phyloP scores from a whole-genome alignment of 2,888 invertebrate genomes.

The Byasa hedistus region DNA sequence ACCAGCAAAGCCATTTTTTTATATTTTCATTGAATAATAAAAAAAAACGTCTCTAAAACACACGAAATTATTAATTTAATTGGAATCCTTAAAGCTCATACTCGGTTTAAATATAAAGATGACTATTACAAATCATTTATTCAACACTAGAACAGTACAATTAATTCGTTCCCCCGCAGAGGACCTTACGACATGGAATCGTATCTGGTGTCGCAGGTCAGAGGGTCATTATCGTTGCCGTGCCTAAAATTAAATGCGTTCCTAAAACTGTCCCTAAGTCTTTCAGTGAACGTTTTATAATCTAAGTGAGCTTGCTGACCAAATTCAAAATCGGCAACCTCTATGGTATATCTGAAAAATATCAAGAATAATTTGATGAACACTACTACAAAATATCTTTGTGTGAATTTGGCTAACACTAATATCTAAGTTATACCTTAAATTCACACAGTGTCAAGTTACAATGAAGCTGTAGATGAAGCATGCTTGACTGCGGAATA shows the following conservation, averaged over 20 bases:
- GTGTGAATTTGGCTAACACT: no score
- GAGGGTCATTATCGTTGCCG: slow-evolving; percentile 63
- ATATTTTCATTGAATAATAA: no score
- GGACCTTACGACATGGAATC: slow-evolving; percentile 78
- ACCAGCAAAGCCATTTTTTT: no score
- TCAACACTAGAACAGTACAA: slow-evolving; percentile 1
- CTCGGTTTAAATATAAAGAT: slow-evolving; percentile 13
- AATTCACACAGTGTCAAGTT: no score
- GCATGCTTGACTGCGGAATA: no score
- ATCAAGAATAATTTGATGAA: neutral
- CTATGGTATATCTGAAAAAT: slow-evolving; percentile 84
- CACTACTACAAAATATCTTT: no score
- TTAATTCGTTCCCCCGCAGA: slow-evolving; percentile 12
- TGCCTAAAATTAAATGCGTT: slow-evolving; percentile 65
- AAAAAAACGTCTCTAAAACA: neutral
- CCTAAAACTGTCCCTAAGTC: slow-evolving; percentile 87
- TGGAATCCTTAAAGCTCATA: slow-evolving; percentile 24
- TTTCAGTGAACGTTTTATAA: slow-evolving; percentile 91
- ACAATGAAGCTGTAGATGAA: no score
- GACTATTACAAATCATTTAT: slow-evolving; percentile 1
- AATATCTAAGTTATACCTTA: no score
- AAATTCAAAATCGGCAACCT: slow-evolving; percentile 95
- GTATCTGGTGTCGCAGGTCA: slow-evolving; percentile 70
- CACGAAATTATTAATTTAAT: slow-evolving; percentile 2
- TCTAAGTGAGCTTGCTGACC: slow-evolving; percentile 90